Base-by-base conservation (phyloP, 2,113 vertebrate species). In the Hypomesus transpacificus region DNA sequence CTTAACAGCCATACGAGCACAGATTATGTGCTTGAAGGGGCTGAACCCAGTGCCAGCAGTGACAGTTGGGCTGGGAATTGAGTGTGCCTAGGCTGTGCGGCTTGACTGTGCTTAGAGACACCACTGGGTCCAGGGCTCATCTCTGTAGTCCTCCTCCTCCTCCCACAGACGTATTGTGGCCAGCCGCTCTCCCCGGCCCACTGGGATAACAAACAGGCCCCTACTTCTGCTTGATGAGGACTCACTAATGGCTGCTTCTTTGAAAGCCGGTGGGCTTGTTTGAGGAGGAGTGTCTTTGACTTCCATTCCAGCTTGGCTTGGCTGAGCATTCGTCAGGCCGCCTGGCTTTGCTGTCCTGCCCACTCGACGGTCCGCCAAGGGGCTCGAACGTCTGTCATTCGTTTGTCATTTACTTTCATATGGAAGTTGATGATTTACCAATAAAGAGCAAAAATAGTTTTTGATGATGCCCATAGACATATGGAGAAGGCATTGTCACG, bases 1-100 rank as follows among this genome's bases (percentile, higher is more conserved):
- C 85, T 92, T 90, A 91, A 87, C 87, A 87, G 87, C 90, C 90
- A 90, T 85, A 87, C 80, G 85, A 91, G 87, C 84, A 83, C 88
- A 90, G 89, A 92, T 92, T 91, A 90, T 91, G 87, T 89, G 91
- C 91, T 92, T 91, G 89, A 89, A 91, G 87, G 88, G 88, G 75
- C 82, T 84, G 86, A 84, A 75, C 77, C 68, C 80, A 81, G 84
- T 90, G 90, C 91, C 91, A 92, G 88, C 85, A 89, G 80, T 89
- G 91, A 92, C 92, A 93, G 91, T 93, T 93, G 92, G 91, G 85
- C 87, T 91, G 91, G 91, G 92, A 92, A 86, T 93, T 91, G 90
- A 85, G 80, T 28, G 75, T 79, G 83, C 86, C 85, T 74, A 85
- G 81, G 87, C 89, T 81, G 81, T 78, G 80, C 74, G 79, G 78